Base-by-base conservation (phyloP, 1,140 invertebrate genomes). In the Mamestra configurata region DNA sequence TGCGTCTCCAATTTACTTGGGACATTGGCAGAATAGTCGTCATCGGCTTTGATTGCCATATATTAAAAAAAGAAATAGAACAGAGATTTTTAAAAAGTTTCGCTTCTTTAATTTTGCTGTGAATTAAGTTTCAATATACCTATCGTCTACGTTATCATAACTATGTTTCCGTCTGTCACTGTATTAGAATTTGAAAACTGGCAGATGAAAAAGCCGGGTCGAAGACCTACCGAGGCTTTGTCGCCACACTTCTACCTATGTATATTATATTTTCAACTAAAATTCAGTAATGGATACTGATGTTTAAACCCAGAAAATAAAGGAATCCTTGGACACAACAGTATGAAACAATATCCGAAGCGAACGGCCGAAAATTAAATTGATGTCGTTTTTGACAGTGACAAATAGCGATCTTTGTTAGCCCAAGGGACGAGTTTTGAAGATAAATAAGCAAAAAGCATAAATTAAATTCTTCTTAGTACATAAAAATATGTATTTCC, bases 401-500 rank as follows among this genome's bases (percentile, higher is more conserved):
- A 76, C 43, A 64, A 76, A 76, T 76, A 22, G 40, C 57, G 57
- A 70, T 61, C 73, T 46, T 61, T 20, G n/a, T 37, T 6, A 27
- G 22, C 73, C 40, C 55, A 31, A 20, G 73, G 57, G 73, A 76
- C 24, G 24, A 75, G 18, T 75, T 31, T 75, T 59, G 72, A 75
- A 59, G 72, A 75, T 61, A 75, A 76, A 76, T 76, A 76, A 64
- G 22, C 55, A 64, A 61, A 76, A 35, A 49, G 37, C 37, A 76
- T 64, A 76, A 76, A 76, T 76, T 76, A 76, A 76, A 49, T 61
- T 76, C 13, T 35, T 76, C 57, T 76, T 31, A 76, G 24, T 76
- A 76, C 31, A 57, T 57, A 78, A 20, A 78, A 70, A 70, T 51
- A 78, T 70, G n/a, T 78, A 78, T 78, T 78, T 78, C 77, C 55